These are phyloP conservation scores for Paralichthys olivaceus DNA, from an alignment of 2,113 vertebrate species.

Conservation along the genomic window DNA sequence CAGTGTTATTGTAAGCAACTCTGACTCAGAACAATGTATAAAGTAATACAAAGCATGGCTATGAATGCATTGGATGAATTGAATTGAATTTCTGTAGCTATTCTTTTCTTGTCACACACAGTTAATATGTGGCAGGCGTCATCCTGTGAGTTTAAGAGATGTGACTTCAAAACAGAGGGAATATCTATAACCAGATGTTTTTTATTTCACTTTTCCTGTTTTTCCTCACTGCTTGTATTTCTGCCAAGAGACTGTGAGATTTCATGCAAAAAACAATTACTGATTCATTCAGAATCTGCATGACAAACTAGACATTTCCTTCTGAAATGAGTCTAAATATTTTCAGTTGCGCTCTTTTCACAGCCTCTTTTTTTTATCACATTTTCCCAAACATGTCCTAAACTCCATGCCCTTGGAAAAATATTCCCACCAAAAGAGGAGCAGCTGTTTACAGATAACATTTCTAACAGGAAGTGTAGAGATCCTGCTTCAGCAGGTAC, in stretches of 20 bases:
- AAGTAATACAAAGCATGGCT: slow-evolving; percentile 1
- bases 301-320: slow-evolving; percentile 33
- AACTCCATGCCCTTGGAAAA: slow-evolving; percentile 40
- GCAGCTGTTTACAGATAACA: slow-evolving; percentile 28
- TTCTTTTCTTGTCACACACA: background rate
- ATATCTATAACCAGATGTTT: slow-evolving; percentile 67
- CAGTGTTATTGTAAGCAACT: background rate
- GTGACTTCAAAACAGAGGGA: slow-evolving; percentile 59
- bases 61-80: too few relatives aligned
- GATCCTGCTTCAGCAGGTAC: background rate
- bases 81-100: background rate
- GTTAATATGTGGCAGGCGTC: slow-evolving; percentile 5
- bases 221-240: slow-evolving; percentile 1
- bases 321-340: background rate
- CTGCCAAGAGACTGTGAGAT: slow-evolving; percentile 31
- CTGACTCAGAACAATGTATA: background rate
- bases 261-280: slow-evolving; percentile 7
- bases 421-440: slow-evolving; percentile 34
- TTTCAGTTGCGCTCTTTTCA: slow-evolving; percentile 3
- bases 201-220: slow-evolving; percentile 66
- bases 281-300: slow-evolving; percentile 27
- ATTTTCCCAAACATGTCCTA: slow-evolving; percentile 2
- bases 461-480: slow-evolving; percentile 12
- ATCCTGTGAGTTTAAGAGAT: slow-evolving; percentile 43
- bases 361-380: slow-evolving; percentile 37